phyloP scores from a whole-genome alignment of 1,140 invertebrate genomes.

The Cherax quadricarinatus region DNA sequence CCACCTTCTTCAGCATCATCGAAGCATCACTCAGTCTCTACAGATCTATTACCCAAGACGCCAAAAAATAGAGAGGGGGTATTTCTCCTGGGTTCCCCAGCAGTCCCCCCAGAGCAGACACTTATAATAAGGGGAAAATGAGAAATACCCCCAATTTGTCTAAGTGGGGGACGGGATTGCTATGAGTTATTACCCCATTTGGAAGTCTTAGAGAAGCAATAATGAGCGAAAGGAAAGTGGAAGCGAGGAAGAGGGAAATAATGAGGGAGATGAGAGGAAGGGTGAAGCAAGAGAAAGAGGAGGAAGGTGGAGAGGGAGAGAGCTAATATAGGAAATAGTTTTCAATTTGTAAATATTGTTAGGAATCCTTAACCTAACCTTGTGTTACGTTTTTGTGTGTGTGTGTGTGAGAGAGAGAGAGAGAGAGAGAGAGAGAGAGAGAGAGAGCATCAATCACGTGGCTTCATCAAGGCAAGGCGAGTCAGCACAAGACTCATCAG shows the following conservation, averaged over 20 bases:
- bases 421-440: background rate
- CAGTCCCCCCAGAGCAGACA: background rate
- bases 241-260: background rate
- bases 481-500: background rate
- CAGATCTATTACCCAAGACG: too few species aligned
- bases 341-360: too few species aligned
- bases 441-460: too few species aligned
- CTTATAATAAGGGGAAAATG: slow-evolving; percentile 24
- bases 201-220: slow-evolving; percentile 12
- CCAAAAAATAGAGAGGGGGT: too few species aligned
- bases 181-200: slow-evolving; percentile 43
- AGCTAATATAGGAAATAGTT: background rate
- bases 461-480: background rate
- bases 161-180: slow-evolving; percentile 1
- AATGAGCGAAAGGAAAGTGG: background rate
- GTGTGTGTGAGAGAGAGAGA: background rate
- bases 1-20: too few species aligned
- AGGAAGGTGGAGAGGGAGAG: background rate
- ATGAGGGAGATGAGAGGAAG: background rate
- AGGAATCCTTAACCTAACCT: too few species aligned
- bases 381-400: background rate
- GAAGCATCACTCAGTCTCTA: too few species aligned
- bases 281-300: background rate
- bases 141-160: slow-evolving; percentile 40
- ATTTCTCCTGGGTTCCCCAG: background rate